phyloP scores from a whole-genome alignment of 1,140 invertebrate genomes.

The Lepidotrigona ventralis region DNA sequence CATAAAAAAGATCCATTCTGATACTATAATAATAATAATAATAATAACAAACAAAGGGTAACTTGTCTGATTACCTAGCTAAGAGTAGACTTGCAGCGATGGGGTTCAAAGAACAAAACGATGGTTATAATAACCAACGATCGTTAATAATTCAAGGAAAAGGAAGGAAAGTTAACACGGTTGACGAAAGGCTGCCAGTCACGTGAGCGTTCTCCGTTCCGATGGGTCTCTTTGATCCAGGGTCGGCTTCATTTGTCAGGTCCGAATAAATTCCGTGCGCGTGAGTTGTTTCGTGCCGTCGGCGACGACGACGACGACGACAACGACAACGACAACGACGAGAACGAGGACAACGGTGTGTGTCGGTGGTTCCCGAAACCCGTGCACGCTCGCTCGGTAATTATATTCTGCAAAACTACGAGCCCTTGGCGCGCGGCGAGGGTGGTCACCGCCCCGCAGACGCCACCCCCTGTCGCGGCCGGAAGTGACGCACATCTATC shows the following conservation, averaged over 20 bases:
- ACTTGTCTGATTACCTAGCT: too few relatives aligned
- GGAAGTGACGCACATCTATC: constrained; percentile 79
- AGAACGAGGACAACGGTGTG: too few relatives aligned
- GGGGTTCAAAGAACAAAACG: too few relatives aligned
- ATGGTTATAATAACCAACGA: too few relatives aligned
- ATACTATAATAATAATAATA: too few relatives aligned
- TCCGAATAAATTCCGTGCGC: constrained; percentile 36
- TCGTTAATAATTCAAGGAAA: neutral
- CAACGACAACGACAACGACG: too few relatives aligned
- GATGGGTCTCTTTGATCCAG: constrained; percentile 17
- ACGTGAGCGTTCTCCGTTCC: neutral
- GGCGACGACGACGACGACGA: neutral
- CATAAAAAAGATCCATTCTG: too few relatives aligned
- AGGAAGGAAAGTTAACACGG: neutral
- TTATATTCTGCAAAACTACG: constrained; percentile 75
- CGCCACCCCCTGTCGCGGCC: constrained; percentile 78
- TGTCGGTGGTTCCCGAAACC: constrained; percentile 4
- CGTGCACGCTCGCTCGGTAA: constrained; percentile 62
- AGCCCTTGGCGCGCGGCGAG: constrained; percentile 52
- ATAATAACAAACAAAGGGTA: too few relatives aligned
- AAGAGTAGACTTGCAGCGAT: too few relatives aligned
- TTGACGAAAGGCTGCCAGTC: neutral
- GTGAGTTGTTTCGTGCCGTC: constrained; percentile 18
- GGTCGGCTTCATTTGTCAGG: constrained; percentile 29
- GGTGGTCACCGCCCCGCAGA: constrained; percentile 71